These are phyloP conservation scores for Elysia chlorotica DNA, from an alignment of 1,140 invertebrate species.

Conservation along the genomic window DNA sequence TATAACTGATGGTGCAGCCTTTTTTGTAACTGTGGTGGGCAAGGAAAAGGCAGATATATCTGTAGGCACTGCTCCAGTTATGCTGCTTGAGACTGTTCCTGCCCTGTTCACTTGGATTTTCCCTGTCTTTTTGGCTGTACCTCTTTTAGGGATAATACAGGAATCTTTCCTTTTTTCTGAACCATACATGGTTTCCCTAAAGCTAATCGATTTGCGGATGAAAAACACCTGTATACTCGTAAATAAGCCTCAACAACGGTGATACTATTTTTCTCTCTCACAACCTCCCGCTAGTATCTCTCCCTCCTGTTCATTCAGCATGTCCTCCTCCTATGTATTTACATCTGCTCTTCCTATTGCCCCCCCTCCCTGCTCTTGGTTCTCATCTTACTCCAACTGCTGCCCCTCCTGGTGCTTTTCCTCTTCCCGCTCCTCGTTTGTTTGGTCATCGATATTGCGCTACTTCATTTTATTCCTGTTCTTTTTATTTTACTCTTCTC, in stretches of 20 bases:
- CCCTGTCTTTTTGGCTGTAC: neutral
- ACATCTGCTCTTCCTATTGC: neutral
- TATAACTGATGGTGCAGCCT: too few relatives aligned
- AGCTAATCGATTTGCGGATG: neutral
- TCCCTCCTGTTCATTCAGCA: neutral
- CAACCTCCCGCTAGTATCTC: neutral
- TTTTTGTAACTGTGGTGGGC: too few relatives aligned
- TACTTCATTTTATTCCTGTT: too few relatives aligned
- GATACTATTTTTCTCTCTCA: constrained; percentile 17
- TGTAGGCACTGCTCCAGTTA: too few relatives aligned
- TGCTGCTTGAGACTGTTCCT: too few relatives aligned
- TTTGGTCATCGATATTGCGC: too few relatives aligned
- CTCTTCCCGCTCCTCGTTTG: neutral
- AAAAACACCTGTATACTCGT: too few relatives aligned
- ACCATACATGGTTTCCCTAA: neutral
- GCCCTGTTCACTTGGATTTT: neutral
- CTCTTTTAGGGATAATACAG: neutral
- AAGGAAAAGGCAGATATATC: too few relatives aligned
- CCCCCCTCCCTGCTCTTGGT: neutral
- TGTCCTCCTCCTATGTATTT: neutral
- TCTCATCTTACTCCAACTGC: neutral
- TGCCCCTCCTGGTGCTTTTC: constrained; percentile 6
- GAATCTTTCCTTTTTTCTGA: neutral
- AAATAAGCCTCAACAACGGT: constrained; percentile 13
- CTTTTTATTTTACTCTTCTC: too few relatives aligned